These are phyloP conservation scores for Pedetes capensis DNA, from an alignment of 2,113 vertebrate species.

Conservation along the genomic window DNA sequence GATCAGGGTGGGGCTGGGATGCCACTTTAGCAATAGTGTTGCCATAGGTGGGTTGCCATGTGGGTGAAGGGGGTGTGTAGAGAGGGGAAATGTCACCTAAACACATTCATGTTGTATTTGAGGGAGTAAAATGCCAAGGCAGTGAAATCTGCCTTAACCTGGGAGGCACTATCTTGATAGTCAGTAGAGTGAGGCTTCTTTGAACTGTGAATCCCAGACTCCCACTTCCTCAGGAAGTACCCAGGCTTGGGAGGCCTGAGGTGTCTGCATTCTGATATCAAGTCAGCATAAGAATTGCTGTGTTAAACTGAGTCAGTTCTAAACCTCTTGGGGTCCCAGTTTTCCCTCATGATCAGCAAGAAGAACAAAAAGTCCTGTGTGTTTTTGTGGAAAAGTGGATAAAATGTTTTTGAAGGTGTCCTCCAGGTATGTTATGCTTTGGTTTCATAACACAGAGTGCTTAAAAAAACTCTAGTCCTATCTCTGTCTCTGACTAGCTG, in stretches of 20 bases:
- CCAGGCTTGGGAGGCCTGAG: not conserved
- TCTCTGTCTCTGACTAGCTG: slow-evolving; percentile 9
- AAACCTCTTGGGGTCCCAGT: not conserved
- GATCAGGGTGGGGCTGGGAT: not conserved
- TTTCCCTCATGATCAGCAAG: not conserved
- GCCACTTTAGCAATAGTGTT: not conserved
- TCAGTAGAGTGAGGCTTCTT: not conserved
- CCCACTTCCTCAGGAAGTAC: not conserved
- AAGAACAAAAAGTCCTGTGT: not conserved
- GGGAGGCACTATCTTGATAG: not conserved
- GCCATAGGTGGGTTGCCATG: too few relatives aligned
- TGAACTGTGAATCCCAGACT: not conserved
- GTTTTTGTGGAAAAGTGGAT: not conserved
- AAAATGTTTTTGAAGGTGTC: slow-evolving; percentile 3
- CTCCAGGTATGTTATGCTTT: not conserved
- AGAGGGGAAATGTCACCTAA: not conserved
- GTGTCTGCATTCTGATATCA: not conserved
- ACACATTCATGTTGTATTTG: not conserved
- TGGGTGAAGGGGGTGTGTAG: not conserved
- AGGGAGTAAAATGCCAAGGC: not conserved
- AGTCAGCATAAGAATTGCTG: not conserved
- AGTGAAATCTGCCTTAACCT: not conserved
- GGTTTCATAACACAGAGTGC: not conserved
- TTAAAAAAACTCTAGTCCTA: not conserved
- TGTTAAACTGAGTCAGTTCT: slow-evolving; percentile 6